Evolutionary conservation across 1,140 invertebrate genomes (phyloP), one percentile per base, ranked within the genome.

Genomic region (Pseudomyrmex sp.): DNA sequence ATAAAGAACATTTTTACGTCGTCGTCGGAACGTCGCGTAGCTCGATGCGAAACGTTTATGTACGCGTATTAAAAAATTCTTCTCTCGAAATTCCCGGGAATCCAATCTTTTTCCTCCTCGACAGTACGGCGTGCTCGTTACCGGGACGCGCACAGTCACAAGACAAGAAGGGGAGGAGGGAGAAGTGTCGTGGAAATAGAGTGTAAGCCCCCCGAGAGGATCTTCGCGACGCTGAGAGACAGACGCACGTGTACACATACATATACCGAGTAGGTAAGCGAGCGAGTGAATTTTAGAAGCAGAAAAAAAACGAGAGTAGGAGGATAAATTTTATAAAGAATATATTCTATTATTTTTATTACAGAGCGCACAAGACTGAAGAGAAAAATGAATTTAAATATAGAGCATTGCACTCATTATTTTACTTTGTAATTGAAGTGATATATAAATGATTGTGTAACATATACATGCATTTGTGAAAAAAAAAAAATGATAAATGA

Each of bases 11-110:
- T 84, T 88, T 83, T 88, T 83, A 88, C 70, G 72, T 83, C 73
- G 72, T 83, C 73, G 54, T 58, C 66, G 87, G 80, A 82, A 80
- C 54, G 73, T 75, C 68, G 72, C 58, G 72, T 52, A 23, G 23
- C 76, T 44, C 48, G 46, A 84, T 74, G 68, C 76, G 77, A 70
- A 74, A 84, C 75, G 50, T 85, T 84, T 56, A 70, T 74, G 66
- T 61, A 86, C 68, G 88, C 87, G 88, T 89, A 89, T 89, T 89
- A 89, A 89, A 89, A 89, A 89, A 89, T 89, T 89, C 88, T 87
- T 79, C 48, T 70, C 87, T 68, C 63, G 88, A 88, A 88, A 88
- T 88, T 89, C 88, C 46, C 61, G 74, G 86, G 87, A 89, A 88
- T 89, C 74, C 87, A 89, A 85, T 89, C 82, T 83, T 89, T 89